Evolutionary conservation across 2,113 vertebrate species (phyloP).

Genomic region (Campylomormyrus tamandua): DNA sequence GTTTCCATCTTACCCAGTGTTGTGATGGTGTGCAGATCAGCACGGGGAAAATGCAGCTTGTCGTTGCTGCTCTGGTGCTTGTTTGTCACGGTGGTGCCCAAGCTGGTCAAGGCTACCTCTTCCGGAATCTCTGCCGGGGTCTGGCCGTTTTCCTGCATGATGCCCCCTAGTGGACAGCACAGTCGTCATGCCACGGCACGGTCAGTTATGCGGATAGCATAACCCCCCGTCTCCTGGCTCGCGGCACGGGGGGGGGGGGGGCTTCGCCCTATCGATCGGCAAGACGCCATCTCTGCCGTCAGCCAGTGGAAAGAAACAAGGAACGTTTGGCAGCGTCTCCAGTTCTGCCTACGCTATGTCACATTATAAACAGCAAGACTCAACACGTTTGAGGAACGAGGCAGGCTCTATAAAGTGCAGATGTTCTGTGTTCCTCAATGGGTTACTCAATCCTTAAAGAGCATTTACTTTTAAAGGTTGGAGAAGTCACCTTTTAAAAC

Average conservation of each 20-base stretch:
- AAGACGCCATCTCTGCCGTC: not conserved
- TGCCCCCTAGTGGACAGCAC: conserved; percentile 60
- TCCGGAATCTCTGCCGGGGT: conserved; percentile 86
- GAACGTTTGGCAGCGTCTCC: not conserved
- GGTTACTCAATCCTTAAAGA: not conserved
- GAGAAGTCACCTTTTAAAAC: not conserved
- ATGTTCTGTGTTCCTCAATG: not conserved
- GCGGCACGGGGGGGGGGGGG: not conserved
- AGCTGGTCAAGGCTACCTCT: conserved; percentile 80
- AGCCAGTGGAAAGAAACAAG: not conserved
- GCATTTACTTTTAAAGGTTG: not conserved
- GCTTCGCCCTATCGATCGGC: not conserved
- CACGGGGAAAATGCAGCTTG: conserved; percentile 78
- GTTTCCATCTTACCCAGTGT: conserved; percentile 70
- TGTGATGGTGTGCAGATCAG: conserved; percentile 85
- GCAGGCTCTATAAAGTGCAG: not conserved
- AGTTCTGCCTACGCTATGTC: not conserved
- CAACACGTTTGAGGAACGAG: not conserved
- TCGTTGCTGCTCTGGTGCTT: conserved; percentile 82
- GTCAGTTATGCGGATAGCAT: not conserved
- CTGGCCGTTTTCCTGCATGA: conserved; percentile 84
- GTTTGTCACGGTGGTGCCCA: conserved; percentile 69
- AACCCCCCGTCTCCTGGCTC: not conserved
- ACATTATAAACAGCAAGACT: not conserved
- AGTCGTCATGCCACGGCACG: not conserved